A percentile compares a stretch with the other conserved stretches of the same genome.
phyloP scores from a whole-genome alignment of 1,140 invertebrate genomes.

The Probaryconus sp. region DNA sequence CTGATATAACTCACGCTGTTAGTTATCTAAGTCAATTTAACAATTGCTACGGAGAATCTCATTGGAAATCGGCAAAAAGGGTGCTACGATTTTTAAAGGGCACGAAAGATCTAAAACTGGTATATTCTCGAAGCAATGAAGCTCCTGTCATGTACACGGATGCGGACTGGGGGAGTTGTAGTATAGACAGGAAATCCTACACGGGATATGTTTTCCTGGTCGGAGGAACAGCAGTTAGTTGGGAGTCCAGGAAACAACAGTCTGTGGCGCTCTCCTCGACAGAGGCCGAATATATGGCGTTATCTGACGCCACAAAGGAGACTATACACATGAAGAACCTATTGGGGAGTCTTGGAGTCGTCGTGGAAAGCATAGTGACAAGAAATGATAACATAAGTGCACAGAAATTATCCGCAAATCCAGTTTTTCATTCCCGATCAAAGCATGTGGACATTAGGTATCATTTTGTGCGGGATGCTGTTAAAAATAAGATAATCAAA shows the following conservation, averaged over 20 bases:
- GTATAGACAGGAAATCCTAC: conserved; percentile 58
- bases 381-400: conserved; percentile 28
- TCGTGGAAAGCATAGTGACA: background rate
- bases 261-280: conserved; percentile 75
- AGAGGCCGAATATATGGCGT: conserved; percentile 73
- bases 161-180: conserved; percentile 64
- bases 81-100: conserved; percentile 6
- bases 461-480: conserved; percentile 16
- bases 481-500: background rate
- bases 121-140: background rate
- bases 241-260: conserved; percentile 76
- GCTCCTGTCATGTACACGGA: conserved; percentile 26
- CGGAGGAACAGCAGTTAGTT: conserved; percentile 72
- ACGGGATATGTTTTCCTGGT: conserved; percentile 66
- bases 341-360: background rate
- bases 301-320: conserved; percentile 62
- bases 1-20: background rate
- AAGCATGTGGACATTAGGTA: conserved; percentile 33
- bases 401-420: conserved; percentile 1
- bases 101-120: background rate
- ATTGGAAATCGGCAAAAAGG: conserved; percentile 15
- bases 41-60: background rate
- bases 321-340: conserved; percentile 8
- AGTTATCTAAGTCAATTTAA: conserved; percentile 4
- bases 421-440: background rate